These are phyloP conservation scores for Macaria notata DNA, from an alignment of 2,888 invertebrate species.

Conservation along the genomic window DNA sequence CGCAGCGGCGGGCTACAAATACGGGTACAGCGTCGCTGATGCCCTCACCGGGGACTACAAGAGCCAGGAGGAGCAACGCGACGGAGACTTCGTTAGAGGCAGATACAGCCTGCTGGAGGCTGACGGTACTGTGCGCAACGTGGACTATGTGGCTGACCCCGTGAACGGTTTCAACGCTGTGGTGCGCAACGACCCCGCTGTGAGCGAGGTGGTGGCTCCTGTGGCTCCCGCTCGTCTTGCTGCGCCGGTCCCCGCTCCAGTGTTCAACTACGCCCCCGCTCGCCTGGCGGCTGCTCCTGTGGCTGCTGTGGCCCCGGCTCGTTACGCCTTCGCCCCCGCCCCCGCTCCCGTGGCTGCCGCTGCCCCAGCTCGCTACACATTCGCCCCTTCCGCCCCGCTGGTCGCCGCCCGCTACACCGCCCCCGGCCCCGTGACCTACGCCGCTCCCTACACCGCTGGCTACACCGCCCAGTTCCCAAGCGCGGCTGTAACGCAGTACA, in stretches of 20 bases:
- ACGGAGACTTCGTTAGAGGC: conserved; percentile 79
- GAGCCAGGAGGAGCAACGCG: conserved; percentile 74
- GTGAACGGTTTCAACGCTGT: conserved; percentile 72
- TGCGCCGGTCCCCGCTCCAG: conserved; percentile 37
- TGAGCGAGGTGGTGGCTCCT: conserved; percentile 39
- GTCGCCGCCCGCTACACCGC: background rate
- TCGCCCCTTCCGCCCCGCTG: conserved; percentile 23
- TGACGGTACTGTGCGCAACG: conserved; percentile 67
- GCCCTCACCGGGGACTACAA: conserved; percentile 74
- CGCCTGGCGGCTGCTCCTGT: conserved; percentile 39
- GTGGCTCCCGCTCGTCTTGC: conserved; percentile 37
- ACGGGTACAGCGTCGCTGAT: conserved; percentile 71
- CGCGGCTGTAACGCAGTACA: conserved; percentile 38
- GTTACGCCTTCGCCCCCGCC: conserved; percentile 46
- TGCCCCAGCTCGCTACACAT: conserved; percentile 30
- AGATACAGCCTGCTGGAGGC: conserved; percentile 69
- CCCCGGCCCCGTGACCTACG: conserved; percentile 11
- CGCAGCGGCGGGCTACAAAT: conserved; percentile 81
- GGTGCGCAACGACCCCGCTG: conserved; percentile 65
- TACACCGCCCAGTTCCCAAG: conserved; percentile 27
- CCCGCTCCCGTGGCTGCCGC: background rate
- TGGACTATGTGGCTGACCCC: conserved; percentile 69
- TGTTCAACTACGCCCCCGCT: conserved; percentile 74
- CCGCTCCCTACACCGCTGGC: conserved; percentile 33
- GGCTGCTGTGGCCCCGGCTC: conserved; percentile 39